Conservation (phyloP, 1,140 invertebrate species). For the Diplogasteroides magnus region DNA sequence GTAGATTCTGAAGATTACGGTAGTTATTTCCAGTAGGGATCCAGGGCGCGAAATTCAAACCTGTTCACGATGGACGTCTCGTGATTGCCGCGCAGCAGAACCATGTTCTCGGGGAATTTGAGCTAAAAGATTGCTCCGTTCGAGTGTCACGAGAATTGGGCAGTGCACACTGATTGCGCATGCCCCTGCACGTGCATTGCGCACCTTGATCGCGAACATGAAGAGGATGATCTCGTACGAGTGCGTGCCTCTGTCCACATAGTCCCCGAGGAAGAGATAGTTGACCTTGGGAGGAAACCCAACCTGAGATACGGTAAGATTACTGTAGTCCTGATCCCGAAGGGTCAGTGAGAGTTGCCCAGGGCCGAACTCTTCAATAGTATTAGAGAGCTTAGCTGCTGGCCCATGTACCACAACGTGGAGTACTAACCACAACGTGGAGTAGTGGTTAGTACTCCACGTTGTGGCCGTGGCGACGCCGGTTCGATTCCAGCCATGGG, state of each 20-base stretch:
- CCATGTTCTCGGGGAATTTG: conserved; percentile 65
- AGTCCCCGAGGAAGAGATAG: conserved; percentile 34
- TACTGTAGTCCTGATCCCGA: too few relatives aligned
- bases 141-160: too few relatives aligned
- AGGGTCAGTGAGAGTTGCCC: too few relatives aligned
- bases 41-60: too few relatives aligned
- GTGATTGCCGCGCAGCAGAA: conserved; percentile 65
- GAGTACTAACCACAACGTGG: too few relatives aligned
- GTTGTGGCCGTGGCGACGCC: conserved; percentile 41
- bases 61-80: conserved; percentile 66
- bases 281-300: conserved; percentile 20
- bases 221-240: conserved; percentile 60
- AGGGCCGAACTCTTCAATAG: too few relatives aligned
- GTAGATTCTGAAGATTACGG: not conserved
- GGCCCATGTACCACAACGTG: too few relatives aligned
- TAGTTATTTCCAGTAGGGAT: conserved; percentile 54
- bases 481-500: conserved; percentile 42
- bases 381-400: too few relatives aligned
- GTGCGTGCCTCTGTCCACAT: conserved; percentile 32
- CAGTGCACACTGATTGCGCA: too few relatives aligned
- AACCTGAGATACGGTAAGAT: conserved; percentile 3
- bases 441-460: conserved; percentile 44
- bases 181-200: not conserved
- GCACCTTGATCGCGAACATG: conserved; percentile 62
- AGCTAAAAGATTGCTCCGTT: conserved; percentile 34